Conservation (phyloP, 2,888 invertebrate species). For the Agonopterix heracliana region DNA sequence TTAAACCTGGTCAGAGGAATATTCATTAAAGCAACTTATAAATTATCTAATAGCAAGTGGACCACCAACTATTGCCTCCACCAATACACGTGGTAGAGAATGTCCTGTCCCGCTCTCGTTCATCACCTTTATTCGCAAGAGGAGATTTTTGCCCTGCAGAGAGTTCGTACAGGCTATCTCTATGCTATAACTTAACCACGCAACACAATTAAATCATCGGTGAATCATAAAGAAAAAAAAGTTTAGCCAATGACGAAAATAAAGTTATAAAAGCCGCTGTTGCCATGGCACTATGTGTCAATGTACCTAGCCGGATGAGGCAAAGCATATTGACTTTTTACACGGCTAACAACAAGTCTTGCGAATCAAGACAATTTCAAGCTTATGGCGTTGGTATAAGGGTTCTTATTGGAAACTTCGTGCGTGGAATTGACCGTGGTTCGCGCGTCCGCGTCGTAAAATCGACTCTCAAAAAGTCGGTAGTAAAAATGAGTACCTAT, state of each 20-base stretch:
- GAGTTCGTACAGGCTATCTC: too few species aligned
- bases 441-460: constrained; percentile 13
- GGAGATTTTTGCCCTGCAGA: too few species aligned
- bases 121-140: background rate
- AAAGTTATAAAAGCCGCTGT: constrained; percentile 1
- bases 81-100: background rate
- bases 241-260: constrained; percentile 1
- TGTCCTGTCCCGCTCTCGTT: too few species aligned
- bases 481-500: constrained; percentile 10
- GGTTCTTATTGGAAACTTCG: too few species aligned
- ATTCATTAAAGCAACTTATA: background rate
- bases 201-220: constrained; percentile 1
- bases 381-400: too few species aligned
- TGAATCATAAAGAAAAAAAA: constrained; percentile 7
- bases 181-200: too few species aligned
- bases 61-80: background rate
- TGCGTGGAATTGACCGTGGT: background rate
- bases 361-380: background rate
- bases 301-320: constrained; percentile 14
- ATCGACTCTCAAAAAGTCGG: constrained; percentile 14
- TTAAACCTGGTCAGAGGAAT: too few species aligned
- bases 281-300: constrained; percentile 8
- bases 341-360: background rate
- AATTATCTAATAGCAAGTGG: too few species aligned
- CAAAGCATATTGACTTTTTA: constrained; percentile 9